Evolutionary conservation across 2,797 vertebrate species (phyloP).

Genomic region (Microhierax caerulescens): DNA sequence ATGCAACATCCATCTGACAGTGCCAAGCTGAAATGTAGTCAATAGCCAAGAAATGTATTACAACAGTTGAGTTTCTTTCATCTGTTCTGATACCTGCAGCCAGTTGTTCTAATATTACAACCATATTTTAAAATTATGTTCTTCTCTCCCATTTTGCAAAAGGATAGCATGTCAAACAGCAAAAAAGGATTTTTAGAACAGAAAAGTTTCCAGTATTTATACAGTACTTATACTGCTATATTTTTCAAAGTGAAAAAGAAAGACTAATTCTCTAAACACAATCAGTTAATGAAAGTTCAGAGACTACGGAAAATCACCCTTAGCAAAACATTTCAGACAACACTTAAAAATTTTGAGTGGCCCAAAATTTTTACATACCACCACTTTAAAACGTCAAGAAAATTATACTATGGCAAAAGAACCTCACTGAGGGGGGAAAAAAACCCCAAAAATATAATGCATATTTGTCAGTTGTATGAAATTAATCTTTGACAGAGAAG

Average conservation of each 20-base stretch:
- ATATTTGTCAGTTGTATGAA: background rate
- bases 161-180: background rate
- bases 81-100: background rate
- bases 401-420: background rate
- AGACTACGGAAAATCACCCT: background rate
- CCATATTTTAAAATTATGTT: rapidly evolving
- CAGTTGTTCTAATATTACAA: background rate
- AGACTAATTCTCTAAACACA: background rate
- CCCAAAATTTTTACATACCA: background rate
- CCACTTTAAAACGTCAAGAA: background rate
- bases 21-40: background rate
- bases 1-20: background rate
- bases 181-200: background rate
- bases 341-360: background rate
- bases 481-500: background rate
- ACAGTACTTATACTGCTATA: background rate
- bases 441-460: background rate
- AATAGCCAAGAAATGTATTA: background rate
- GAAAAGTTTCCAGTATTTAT: background rate
- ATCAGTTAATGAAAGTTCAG: background rate
- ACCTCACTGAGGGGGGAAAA: background rate
- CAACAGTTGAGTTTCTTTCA: background rate
- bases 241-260: background rate
- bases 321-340: background rate
- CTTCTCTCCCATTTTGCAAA: background rate